Percentiles rank a stretch among this genome's conserved stretches.
Evolutionary conservation across 2,888 invertebrate genomes (phyloP).

Genomic region (Lordiphosa fenestrarum): DNA sequence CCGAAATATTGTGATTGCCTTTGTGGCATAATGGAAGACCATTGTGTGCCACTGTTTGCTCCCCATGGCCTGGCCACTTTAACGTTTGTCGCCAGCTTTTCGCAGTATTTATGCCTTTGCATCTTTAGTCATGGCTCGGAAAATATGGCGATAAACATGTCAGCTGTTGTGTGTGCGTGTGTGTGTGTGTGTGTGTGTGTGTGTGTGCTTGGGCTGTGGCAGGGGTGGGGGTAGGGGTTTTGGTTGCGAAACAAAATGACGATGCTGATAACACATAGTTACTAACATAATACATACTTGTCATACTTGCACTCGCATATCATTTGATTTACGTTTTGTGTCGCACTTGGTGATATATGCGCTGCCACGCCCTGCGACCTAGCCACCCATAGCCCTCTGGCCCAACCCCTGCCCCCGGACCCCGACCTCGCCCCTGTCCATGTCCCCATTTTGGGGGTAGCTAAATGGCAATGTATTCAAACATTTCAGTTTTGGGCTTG

Average conservation of each 20-base stretch:
- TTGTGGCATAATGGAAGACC: conserved; percentile 2
- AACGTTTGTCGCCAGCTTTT: conserved; percentile 63
- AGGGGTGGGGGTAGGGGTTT: conserved; percentile 4
- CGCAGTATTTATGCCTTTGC: conserved; percentile 60
- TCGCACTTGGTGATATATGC: conserved; percentile 67
- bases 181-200: too few species aligned
- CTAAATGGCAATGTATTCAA: conserved; percentile 70
- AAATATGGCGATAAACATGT: conserved; percentile 72
- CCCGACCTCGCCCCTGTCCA: not conserved
- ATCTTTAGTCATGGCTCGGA: conserved; percentile 69
- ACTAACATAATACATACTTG: conserved; percentile 70
- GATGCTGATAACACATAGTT: conserved; percentile 61
- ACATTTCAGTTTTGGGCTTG: conserved; percentile 68
- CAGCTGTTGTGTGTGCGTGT: conserved; percentile 29
- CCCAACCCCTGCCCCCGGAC: too few species aligned
- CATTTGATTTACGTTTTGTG: conserved; percentile 70
- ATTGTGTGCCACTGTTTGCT: conserved; percentile 1
- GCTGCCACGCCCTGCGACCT: conserved; percentile 39
- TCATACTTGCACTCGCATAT: conserved; percentile 72
- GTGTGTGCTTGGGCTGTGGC: too few species aligned
- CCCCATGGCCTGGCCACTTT: conserved; percentile 21
- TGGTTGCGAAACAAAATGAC: conserved; percentile 1
- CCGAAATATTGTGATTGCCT: conserved; percentile 1
- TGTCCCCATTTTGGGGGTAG: conserved; percentile 8
- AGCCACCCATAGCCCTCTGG: not conserved